These are phyloP conservation scores for Pogonognathellus flavescens DNA, from an alignment of 1,140 invertebrate species.

Conservation along the genomic window DNA sequence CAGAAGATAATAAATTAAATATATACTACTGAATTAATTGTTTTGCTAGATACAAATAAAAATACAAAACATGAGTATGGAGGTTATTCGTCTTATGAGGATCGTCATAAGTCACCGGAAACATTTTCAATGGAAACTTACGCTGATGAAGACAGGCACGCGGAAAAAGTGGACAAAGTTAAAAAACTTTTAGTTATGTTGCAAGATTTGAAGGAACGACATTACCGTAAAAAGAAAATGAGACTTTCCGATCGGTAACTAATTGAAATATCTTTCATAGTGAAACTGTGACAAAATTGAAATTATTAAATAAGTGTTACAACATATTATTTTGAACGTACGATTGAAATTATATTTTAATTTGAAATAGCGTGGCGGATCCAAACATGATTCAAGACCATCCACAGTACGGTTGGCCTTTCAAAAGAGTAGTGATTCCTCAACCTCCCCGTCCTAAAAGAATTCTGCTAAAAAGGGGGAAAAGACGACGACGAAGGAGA, in stretches of 20 bases:
- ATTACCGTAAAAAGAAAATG: not conserved
- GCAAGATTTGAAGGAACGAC: not conserved
- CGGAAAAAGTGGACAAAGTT: not conserved
- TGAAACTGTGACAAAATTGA: not conserved
- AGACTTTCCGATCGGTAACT: slow-evolving; percentile 24
- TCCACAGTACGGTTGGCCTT: not conserved
- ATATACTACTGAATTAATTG: too few species aligned
- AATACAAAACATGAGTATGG: not conserved
- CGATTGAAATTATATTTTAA: too few species aligned
- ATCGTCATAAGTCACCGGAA: not conserved
- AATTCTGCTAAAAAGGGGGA: slow-evolving; percentile 10
- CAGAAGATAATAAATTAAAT: too few species aligned
- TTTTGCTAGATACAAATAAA: not conserved
- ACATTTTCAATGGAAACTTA: not conserved
- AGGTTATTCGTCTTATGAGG: not conserved
- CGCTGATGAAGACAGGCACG: not conserved
- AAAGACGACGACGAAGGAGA: slow-evolving; percentile 1
- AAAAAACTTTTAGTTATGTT: not conserved
- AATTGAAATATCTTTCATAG: too few species aligned
- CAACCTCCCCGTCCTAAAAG: not conserved
- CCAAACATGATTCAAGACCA: not conserved
- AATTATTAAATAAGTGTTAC: too few species aligned
- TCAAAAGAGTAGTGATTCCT: not conserved
- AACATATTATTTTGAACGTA: too few species aligned
- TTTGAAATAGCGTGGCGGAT: not conserved